phyloP scores from a whole-genome alignment of 2,113 vertebrate species.

The Trematomus loennbergii region DNA sequence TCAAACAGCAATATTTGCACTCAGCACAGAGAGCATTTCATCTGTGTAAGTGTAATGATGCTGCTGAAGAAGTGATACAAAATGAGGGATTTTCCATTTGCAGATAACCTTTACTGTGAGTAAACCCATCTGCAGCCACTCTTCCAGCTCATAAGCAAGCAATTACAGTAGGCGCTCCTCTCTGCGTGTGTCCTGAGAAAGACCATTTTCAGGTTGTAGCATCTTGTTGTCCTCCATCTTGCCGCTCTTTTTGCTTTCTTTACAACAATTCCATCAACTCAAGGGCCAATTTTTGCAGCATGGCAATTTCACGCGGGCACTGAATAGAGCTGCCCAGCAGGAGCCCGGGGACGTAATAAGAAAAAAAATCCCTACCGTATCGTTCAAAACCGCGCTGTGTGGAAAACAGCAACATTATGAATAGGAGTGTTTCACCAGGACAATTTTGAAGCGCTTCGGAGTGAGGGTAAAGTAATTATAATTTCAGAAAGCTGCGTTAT shows the following conservation, averaged over 20 bases:
- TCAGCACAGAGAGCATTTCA: conserved; percentile 38
- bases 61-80: conserved; percentile 38
- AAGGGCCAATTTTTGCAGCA: conserved; percentile 61
- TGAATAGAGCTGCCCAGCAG: conserved; percentile 53
- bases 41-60: conserved; percentile 44
- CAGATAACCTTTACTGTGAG: conserved; percentile 62
- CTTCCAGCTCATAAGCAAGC: conserved; percentile 65
- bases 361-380: background rate
- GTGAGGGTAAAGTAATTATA: conserved; percentile 25
- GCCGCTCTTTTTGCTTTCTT: conserved; percentile 39
- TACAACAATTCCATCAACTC: conserved; percentile 52
- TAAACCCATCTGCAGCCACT: conserved; percentile 37
- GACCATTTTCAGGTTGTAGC: conserved; percentile 66
- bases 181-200: conserved; percentile 68
- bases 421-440: background rate
- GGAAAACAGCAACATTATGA: conserved; percentile 9
- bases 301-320: conserved; percentile 41
- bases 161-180: conserved; percentile 56
- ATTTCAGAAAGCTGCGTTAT: conserved; percentile 25
- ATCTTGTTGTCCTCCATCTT: conserved; percentile 47
- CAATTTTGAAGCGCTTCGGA: conserved; percentile 3
- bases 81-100: conserved; percentile 54
- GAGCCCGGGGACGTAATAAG: conserved; percentile 13
- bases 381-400: background rate
- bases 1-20: conserved; percentile 57